Conservation (phyloP, 2,888 invertebrate genomes). For the Platycheirus rosarum region DNA sequence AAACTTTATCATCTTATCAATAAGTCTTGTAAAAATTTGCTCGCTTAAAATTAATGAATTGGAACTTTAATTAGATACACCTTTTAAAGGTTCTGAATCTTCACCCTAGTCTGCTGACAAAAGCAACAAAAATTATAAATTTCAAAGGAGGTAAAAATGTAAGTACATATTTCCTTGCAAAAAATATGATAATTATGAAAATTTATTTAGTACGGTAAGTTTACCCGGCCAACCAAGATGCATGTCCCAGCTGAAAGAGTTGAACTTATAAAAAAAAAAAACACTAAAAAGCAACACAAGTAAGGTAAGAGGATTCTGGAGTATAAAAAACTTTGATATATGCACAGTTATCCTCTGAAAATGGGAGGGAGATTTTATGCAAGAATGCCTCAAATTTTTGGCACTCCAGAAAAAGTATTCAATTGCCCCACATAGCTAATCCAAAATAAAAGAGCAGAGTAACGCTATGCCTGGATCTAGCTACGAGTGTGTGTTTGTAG, state of each 20-base stretch:
- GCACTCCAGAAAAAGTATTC: conserved; percentile 67
- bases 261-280: conserved; percentile 72
- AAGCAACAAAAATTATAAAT: conserved; percentile 15
- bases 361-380: conserved; percentile 58
- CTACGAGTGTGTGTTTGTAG: conserved; percentile 32
- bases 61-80: conserved; percentile 41
- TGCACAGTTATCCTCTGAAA: conserved; percentile 47
- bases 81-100: conserved; percentile 43
- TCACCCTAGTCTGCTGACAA: conserved; percentile 13
- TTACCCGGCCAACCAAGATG: conserved; percentile 18
- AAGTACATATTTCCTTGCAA: conserved; percentile 40
- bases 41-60: conserved; percentile 36
- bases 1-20: too few species aligned
- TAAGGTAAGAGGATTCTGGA: conserved; percentile 59
- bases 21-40: conserved; percentile 15
- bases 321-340: conserved; percentile 68
- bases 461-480: conserved; percentile 16
- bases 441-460: conserved; percentile 51
- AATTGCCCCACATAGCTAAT: conserved; percentile 70
- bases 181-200: conserved; percentile 70
- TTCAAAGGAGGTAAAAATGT: conserved; percentile 38
- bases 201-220: conserved; percentile 64
- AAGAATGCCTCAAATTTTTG: conserved; percentile 71
- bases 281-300: conserved; percentile 73
- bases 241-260: conserved; percentile 72